Evolutionary conservation across 2,797 vertebrate genomes (phyloP).

Genomic region (Lates japonicus): DNA sequence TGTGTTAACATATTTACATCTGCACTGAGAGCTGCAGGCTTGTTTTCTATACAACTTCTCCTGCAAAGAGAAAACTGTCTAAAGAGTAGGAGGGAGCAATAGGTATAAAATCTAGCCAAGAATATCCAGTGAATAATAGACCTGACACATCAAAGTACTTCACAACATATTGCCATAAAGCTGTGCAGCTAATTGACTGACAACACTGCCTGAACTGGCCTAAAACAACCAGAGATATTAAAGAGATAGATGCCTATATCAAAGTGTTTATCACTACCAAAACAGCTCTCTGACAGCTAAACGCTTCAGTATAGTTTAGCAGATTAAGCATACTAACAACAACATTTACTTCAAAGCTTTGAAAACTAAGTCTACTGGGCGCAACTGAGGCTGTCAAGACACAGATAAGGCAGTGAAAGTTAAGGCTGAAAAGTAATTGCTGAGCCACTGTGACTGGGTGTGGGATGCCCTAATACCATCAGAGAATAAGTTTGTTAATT

Average conservation of each 20-base stretch:
- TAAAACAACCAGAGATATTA: background rate
- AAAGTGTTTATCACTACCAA: too few relatives aligned
- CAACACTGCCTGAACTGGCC: background rate
- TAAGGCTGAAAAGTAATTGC: background rate
- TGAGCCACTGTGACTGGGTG: background rate
- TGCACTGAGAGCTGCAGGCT: background rate
- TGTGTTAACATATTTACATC: background rate
- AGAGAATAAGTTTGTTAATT: background rate
- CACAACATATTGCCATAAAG: background rate
- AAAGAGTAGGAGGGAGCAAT: background rate
- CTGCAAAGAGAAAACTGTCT: background rate
- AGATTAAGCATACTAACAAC: background rate
- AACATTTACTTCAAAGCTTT: constrained; percentile 1
- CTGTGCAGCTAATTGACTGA: background rate
- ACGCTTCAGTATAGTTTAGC: background rate
- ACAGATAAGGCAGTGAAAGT: background rate
- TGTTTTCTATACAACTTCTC: background rate
- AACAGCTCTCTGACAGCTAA: background rate
- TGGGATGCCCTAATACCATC: background rate
- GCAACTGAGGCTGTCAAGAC: background rate
- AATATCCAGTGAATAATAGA: background rate
- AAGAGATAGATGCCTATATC: background rate
- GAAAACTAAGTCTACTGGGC: background rate
- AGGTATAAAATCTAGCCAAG: background rate
- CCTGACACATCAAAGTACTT: background rate